These are phyloP conservation scores for Eurystomus glaucurus DNA, from an alignment of 2,797 vertebrate genomes.

Conservation along the genomic window DNA sequence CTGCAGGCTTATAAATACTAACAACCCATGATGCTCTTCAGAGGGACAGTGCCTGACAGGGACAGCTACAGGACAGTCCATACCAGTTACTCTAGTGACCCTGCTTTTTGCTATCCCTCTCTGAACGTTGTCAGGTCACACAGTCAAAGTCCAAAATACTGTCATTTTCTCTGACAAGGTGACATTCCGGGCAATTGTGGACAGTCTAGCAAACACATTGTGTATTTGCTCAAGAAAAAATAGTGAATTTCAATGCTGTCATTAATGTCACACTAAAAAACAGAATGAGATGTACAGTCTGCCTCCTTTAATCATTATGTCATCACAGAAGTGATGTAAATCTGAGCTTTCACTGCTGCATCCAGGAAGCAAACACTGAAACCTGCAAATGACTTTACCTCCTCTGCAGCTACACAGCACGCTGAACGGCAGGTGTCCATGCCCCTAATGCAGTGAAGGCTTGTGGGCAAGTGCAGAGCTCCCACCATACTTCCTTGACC, in stretches of 20 bases:
- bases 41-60: neutral
- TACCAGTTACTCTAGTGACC: neutral
- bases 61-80: neutral
- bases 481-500: neutral
- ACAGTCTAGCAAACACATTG: accelerated
- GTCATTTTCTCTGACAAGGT: neutral
- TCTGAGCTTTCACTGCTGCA: neutral
- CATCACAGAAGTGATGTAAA: neutral
- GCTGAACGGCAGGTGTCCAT: neutral
- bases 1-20: neutral
- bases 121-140: neutral
- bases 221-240: neutral
- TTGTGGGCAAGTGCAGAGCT: neutral
- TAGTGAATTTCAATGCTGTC: neutral
- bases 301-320: neutral
- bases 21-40: neutral
- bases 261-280: neutral
- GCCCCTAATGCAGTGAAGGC: neutral
- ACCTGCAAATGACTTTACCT: neutral
- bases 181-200: accelerated
- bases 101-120: neutral
- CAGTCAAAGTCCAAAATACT: neutral
- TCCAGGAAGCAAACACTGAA: neutral
- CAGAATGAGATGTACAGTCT: neutral
- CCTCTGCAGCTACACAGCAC: neutral